phyloP scores from a whole-genome alignment of 2,113 vertebrate genomes.

The Callionymus lyra region DNA sequence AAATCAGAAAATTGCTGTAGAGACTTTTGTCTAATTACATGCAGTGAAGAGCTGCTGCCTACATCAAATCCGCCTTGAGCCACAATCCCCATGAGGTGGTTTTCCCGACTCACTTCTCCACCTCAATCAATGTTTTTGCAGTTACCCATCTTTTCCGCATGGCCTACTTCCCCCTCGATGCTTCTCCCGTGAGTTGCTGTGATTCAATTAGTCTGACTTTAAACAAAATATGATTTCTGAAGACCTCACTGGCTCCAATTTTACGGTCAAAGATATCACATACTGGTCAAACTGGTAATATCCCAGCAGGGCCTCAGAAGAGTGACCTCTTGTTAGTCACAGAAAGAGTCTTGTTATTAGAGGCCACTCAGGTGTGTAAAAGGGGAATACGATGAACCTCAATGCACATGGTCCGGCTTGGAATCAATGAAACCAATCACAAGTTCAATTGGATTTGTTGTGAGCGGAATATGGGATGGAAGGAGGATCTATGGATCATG shows the following conservation, averaged over 20 bases:
- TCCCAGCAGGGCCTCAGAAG: constrained; percentile 25
- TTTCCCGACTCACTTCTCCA: constrained; percentile 28
- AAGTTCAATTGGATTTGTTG: constrained; percentile 47
- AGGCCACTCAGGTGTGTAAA: constrained; percentile 37
- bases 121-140: constrained; percentile 9
- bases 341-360: constrained; percentile 39
- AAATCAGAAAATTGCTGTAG: constrained; percentile 32
- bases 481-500: constrained; percentile 23
- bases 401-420: constrained; percentile 25
- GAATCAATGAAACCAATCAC: constrained; percentile 60
- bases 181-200: constrained; percentile 44
- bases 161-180: constrained; percentile 3
- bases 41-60: constrained; percentile 51
- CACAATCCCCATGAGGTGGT: constrained; percentile 47
- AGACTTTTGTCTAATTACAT: constrained; percentile 60
- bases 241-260: no score
- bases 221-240: constrained; percentile 38
- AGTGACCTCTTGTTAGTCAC: constrained; percentile 33
- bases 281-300: constrained; percentile 45
- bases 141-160: constrained; percentile 14
- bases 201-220: constrained; percentile 56
- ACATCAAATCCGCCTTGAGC: constrained; percentile 54
- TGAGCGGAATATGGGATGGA: constrained; percentile 16
- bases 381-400: constrained; percentile 31
- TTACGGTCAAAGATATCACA: no score